phyloP scores from a whole-genome alignment of 2,113 vertebrate species.

The Ptychochromis oligacanthus region DNA sequence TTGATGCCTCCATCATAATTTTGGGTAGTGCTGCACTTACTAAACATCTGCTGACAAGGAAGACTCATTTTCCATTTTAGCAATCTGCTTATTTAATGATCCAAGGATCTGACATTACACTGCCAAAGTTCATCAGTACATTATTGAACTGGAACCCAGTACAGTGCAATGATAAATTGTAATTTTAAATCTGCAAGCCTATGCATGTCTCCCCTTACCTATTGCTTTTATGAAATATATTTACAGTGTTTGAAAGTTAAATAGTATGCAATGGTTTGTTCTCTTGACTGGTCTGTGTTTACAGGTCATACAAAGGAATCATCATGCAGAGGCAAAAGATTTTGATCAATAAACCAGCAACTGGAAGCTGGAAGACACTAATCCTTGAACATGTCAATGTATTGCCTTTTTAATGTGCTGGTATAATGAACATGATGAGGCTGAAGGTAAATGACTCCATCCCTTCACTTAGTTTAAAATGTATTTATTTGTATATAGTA shows the following conservation, averaged over 20 bases:
- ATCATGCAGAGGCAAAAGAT: neutral
- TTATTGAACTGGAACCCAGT: neutral
- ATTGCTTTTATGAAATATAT: neutral
- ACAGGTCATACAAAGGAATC: fast-evolving
- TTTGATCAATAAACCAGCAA: neutral
- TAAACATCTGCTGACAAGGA: constrained; percentile 51
- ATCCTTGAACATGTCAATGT: neutral
- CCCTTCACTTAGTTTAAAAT: neutral
- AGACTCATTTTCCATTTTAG: constrained; percentile 24
- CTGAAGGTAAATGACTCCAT: neutral
- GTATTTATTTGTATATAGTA: neutral
- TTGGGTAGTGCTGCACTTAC: constrained; percentile 14
- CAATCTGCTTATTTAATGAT: constrained; percentile 40
- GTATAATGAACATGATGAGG: neutral
- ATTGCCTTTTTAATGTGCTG: neutral
- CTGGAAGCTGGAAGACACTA: neutral
- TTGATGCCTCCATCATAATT: constrained; percentile 18
- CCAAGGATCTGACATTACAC: constrained; percentile 7
- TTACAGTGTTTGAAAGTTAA: neutral
- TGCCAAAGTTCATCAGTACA: constrained; percentile 22
- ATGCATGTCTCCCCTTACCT: neutral
- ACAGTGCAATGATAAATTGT: neutral
- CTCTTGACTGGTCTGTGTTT: neutral
- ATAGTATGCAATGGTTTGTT: neutral
- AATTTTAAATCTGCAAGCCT: neutral